Evolutionary conservation across 1,140 invertebrate species (phyloP), one percentile per base, ranked within the genome.

Genomic region (Heliconius eleuchia): DNA sequence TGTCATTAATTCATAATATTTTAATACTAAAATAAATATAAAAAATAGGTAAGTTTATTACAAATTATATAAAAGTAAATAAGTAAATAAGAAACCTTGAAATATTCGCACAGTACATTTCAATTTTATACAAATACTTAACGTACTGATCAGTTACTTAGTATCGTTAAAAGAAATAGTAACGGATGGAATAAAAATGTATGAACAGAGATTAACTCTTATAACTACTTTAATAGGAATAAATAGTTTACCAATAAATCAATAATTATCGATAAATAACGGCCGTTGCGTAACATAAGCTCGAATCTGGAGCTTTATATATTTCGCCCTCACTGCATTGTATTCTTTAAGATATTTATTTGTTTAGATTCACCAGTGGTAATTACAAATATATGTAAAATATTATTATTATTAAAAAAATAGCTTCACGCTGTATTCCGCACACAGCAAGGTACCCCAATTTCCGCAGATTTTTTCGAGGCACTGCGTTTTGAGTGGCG

Each of bases 231-330:
- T 66, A 66, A 66, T 66, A 3, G 9, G 57, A 60, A 27, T 60
- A 60, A 60, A 60, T 60, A 60, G 9, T 66, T 27, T 9, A 66
- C 23, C 13, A 30, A 66, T 66, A 66, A 66, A 66, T 66, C 60
- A 66, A 66, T 66, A 30, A 66, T 66, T 66, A 66, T 30, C 13
- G 30, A 71, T 76, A 76, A 71, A 76, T 27, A n/a, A 70, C 57
- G 16, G 23, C 57, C 23, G 66, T 76, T 76, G 57, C 70, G 37
- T 70, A 76, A 76, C 30, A 66, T 66, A 66, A 60, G 39, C 19
- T 70, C 11, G 34, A n/a, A 76, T 3, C 30, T 37, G 73, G 66
- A 76, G 37, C 37, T 76, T 76, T 70, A 46, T 23, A 55, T 23
- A 70, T 23, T 27, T n/a, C 57, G 34, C 34, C 4, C 13, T 1